Percentiles rank a stretch among this genome's conserved stretches.
These are phyloP conservation scores for Apostichopus parvimensis DNA, from an alignment of 35 echinoderm and acorn worm species.

Conservation along the genomic window DNA sequence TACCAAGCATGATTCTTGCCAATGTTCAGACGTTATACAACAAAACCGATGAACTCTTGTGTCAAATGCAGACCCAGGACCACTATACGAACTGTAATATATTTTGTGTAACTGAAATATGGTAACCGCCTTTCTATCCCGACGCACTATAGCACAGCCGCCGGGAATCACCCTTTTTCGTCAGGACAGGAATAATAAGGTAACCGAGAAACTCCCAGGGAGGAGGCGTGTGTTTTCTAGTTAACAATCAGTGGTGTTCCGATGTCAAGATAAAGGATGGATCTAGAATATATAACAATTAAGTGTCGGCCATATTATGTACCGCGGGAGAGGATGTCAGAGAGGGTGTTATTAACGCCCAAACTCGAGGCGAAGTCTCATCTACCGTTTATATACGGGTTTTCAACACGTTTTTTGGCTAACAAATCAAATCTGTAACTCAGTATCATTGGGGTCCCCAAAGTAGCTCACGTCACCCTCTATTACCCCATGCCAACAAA, in stretches of 20 bases:
- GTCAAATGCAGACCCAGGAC: constrained; percentile 28
- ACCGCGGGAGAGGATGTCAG: not conserved
- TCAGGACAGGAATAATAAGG: constrained; percentile 3
- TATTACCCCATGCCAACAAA: not conserved
- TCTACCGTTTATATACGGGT: not conserved
- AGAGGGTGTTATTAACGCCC: no score
- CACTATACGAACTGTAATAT: constrained; percentile 45
- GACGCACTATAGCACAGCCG: not conserved
- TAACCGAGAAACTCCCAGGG: constrained; percentile 6
- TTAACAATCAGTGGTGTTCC: constrained; percentile 39
- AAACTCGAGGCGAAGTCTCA: no score
- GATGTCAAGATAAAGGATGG: constrained; percentile 40
- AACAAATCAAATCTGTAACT: not conserved
- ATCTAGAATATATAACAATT: constrained; percentile 52
- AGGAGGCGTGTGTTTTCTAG: constrained; percentile 17
- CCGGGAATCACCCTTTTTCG: constrained; percentile 50
- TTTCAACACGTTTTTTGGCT: constrained; percentile 29
- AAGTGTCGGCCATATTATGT: constrained; percentile 64
- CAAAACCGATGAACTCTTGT: constrained; percentile 48
- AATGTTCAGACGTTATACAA: constrained; percentile 37
- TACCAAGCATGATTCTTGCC: constrained; percentile 49
- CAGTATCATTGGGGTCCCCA: constrained; percentile 5
- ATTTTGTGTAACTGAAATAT: constrained; percentile 35
- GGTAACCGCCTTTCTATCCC: constrained; percentile 19
- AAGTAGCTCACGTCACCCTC: not conserved